Percentiles rank a stretch among this genome's conserved stretches.
Evolutionary conservation across 2,888 invertebrate species (phyloP).

Genomic region (Diaphora mendica): DNA sequence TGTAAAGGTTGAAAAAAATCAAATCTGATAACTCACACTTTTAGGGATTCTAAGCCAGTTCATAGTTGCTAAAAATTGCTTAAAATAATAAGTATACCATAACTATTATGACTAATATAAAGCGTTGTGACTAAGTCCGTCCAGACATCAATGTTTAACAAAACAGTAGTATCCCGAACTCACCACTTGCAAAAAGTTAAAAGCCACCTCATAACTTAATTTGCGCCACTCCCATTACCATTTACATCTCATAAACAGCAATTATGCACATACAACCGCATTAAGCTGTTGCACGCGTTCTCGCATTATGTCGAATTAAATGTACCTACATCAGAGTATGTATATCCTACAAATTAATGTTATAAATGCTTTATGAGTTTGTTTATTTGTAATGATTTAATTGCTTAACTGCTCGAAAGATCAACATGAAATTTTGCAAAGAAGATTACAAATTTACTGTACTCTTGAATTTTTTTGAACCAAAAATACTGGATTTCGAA

Average conservation of each 20-base stretch:
- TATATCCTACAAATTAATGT: neutral
- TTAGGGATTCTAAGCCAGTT: too few species aligned
- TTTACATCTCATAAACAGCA: constrained; percentile 20
- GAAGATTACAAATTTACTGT: neutral
- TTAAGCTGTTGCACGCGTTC: constrained; percentile 15
- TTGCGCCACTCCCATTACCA: constrained; percentile 11
- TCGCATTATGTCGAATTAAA: constrained; percentile 8
- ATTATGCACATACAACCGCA: constrained; percentile 12
- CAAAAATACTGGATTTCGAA: too few species aligned
- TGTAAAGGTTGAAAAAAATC: too few species aligned
- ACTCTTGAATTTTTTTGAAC: too few species aligned
- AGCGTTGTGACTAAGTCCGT: neutral
- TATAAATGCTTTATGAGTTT: neutral
- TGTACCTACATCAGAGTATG: neutral
- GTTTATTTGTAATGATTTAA: neutral
- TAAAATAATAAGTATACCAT: neutral
- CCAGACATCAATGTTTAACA: neutral
- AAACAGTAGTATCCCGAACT: neutral
- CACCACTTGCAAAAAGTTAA: constrained; percentile 22
- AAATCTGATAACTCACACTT: too few species aligned
- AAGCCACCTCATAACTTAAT: constrained; percentile 41
- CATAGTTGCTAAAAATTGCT: neutral
- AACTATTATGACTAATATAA: neutral
- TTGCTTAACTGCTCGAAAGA: neutral
- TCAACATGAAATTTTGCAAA: neutral